Evolutionary conservation across 2,888 invertebrate species (phyloP).

Genomic region (Calephelis perditalis): DNA sequence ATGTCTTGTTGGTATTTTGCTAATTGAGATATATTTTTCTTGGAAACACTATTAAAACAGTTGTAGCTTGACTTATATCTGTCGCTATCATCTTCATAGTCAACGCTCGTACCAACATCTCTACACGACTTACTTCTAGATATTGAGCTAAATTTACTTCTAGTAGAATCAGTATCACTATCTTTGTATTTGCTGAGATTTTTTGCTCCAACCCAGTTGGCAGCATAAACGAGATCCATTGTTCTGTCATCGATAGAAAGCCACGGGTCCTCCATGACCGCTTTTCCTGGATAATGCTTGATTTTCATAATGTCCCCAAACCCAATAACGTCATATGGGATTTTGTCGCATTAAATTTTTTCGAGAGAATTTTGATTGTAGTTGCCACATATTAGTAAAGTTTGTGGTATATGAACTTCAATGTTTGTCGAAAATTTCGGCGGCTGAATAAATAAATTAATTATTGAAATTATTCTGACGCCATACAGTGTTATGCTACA

Average conservation of each 20-base stretch:
- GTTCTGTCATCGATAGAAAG: slow-evolving; percentile 82
- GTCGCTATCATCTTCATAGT: slow-evolving; percentile 50
- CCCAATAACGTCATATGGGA: slow-evolving; percentile 26
- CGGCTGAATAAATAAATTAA: background rate
- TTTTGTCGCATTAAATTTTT: slow-evolving; percentile 27
- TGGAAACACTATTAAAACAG: slow-evolving; percentile 52
- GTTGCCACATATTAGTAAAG: background rate
- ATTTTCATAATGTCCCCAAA: slow-evolving; percentile 83
- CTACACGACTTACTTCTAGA: slow-evolving; percentile 72
- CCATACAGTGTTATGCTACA: background rate
- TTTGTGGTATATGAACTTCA: background rate
- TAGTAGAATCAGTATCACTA: slow-evolving; percentile 50
- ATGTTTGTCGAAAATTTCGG: background rate
- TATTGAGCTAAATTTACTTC: slow-evolving; percentile 64
- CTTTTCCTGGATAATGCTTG: slow-evolving; percentile 90
- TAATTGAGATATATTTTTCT: slow-evolving; percentile 71
- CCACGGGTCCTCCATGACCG: slow-evolving; percentile 86
- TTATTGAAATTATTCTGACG: background rate
- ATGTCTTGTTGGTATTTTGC: slow-evolving; percentile 81
- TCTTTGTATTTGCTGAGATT: slow-evolving; percentile 68
- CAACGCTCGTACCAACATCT: slow-evolving; percentile 57
- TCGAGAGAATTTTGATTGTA: slow-evolving; percentile 2
- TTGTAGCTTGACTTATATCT: slow-evolving; percentile 52
- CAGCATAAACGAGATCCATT: slow-evolving; percentile 89
- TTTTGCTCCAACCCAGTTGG: slow-evolving; percentile 89